Conservation (phyloP, 2,797 vertebrate species). For the Phataginus tetradactyla region DNA sequence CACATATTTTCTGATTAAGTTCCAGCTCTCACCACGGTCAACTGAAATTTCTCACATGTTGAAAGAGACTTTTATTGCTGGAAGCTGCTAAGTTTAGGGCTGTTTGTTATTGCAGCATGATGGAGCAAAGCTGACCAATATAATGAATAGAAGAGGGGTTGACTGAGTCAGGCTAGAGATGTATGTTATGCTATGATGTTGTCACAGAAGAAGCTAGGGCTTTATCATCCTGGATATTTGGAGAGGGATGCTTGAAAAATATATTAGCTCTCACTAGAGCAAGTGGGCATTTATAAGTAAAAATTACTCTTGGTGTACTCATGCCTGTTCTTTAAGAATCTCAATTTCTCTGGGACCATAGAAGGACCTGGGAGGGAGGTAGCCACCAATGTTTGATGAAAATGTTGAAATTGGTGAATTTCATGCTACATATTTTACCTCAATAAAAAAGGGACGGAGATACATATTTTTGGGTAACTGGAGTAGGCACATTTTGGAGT, state of each 20-base stretch:
- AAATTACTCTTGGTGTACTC: not conserved
- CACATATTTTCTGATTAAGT: constrained; percentile 1
- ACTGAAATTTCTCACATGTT: not conserved
- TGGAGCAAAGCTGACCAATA: not conserved
- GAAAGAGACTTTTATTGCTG: not conserved
- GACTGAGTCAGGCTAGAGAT: not conserved
- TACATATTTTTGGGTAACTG: not conserved
- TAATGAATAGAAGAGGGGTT: not conserved
- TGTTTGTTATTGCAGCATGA: not conserved
- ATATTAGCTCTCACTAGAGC: not conserved
- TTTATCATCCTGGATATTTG: not conserved
- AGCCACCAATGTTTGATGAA: not conserved
- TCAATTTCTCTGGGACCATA: not conserved
- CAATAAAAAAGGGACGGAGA: not conserved
- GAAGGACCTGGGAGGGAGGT: not conserved
- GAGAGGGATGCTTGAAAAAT: not conserved
- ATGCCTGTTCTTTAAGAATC: not conserved
- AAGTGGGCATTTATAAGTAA: not conserved
- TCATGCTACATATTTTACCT: not conserved
- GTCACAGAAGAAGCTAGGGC: not conserved
- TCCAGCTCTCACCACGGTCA: not conserved
- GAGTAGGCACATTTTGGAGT: not conserved
- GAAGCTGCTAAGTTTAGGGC: not conserved
- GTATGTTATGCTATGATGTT: not conserved
- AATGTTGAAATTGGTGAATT: not conserved